These are phyloP conservation scores for Paralichthys olivaceus DNA, from an alignment of 2,113 vertebrate species.

Conservation along the genomic window DNA sequence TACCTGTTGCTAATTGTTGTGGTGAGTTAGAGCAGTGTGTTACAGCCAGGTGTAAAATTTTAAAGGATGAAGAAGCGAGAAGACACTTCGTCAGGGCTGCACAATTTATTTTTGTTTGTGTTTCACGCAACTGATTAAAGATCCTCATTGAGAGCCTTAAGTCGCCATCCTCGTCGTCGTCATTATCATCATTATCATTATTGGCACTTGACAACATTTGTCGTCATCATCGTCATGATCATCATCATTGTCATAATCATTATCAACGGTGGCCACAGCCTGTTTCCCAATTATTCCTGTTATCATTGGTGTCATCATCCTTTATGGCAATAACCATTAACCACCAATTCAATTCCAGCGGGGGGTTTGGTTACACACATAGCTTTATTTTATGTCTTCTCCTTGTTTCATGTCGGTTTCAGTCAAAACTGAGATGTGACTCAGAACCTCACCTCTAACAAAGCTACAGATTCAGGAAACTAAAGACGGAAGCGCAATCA, in stretches of 20 bases:
- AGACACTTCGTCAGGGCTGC: neutral
- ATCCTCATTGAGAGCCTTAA: neutral
- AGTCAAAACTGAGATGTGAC: neutral
- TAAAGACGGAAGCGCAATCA: too few relatives aligned
- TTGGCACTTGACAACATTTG: too few relatives aligned
- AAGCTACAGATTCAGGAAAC: too few relatives aligned
- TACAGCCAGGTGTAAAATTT: constrained; percentile 21
- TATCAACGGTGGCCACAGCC: too few relatives aligned
- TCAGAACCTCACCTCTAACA: neutral
- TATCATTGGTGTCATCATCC: neutral
- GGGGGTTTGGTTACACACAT: neutral
- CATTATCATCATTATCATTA: too few relatives aligned
- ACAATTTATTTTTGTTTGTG: neutral
- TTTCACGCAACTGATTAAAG: neutral
- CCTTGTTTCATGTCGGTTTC: neutral
- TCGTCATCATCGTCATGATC: too few relatives aligned
- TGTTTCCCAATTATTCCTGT: too few relatives aligned
- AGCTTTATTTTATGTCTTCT: neutral
- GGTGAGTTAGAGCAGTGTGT: neutral
- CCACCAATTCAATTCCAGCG: neutral
- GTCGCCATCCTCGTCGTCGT: too few relatives aligned
- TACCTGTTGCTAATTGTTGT: constrained; percentile 15
- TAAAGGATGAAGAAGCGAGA: constrained; percentile 6
- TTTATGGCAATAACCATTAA: neutral
- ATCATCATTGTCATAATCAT: too few relatives aligned